Conservation (phyloP, 2,113 vertebrate genomes). For the Pterocles burchelli region DNA sequence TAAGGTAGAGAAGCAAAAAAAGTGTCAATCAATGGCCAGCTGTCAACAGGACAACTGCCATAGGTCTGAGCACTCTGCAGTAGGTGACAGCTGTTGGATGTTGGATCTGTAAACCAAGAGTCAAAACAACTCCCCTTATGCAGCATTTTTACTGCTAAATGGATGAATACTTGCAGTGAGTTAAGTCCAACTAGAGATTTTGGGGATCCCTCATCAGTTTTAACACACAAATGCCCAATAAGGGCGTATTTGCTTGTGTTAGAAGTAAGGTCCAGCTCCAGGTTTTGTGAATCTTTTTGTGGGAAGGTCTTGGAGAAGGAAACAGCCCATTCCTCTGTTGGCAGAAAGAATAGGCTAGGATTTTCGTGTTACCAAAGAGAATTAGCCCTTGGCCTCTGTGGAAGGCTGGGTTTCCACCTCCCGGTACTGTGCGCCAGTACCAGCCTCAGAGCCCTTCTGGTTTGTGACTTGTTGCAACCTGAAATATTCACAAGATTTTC, state of each 20-base stretch:
- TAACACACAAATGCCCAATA: neutral
- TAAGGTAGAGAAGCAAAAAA: neutral
- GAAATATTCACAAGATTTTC: constrained; percentile 43
- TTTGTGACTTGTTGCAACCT: constrained; percentile 50
- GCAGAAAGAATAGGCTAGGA: neutral
- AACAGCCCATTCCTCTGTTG: neutral
- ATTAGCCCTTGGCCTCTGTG: neutral
- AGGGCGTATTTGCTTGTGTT: neutral
- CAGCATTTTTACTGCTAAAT: neutral
- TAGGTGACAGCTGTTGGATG: neutral
- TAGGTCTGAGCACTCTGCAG: neutral
- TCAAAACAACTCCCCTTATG: neutral
- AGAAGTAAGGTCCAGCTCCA: neutral
- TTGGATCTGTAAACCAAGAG: neutral
- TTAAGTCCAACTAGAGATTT: neutral
- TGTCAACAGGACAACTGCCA: neutral
- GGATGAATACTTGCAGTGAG: neutral
- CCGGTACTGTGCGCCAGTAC: neutral
- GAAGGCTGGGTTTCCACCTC: constrained; percentile 11
- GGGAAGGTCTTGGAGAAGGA: neutral
- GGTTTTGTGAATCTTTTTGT: neutral
- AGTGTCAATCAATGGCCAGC: neutral
- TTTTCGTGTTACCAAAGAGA: neutral
- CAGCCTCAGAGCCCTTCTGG: constrained; percentile 36
- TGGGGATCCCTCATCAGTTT: neutral